These are phyloP conservation scores for Vulpes ferrilata DNA, from an alignment of 2,113 vertebrate species.

Conservation along the genomic window DNA sequence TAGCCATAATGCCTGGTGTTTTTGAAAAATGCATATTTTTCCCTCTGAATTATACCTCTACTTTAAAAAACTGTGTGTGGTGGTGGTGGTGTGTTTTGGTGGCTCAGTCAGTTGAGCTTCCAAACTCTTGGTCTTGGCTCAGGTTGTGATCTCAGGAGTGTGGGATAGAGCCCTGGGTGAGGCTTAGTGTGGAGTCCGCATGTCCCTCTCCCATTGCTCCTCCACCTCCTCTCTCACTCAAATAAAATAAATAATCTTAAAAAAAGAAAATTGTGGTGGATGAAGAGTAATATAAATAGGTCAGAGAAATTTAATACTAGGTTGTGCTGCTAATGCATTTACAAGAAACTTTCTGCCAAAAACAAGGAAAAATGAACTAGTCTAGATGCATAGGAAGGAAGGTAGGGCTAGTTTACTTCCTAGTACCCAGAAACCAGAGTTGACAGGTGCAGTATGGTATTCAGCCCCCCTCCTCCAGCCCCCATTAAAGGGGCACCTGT, in stretches of 20 bases:
- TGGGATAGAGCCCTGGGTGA: not conserved
- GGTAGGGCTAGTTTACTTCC: not conserved
- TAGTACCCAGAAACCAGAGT: not conserved
- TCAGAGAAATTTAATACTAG: not conserved
- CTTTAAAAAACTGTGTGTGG: not conserved
- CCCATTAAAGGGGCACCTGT: not conserved
- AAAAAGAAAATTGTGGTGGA: not conserved
- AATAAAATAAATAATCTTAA: not conserved
- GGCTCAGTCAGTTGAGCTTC: not conserved
- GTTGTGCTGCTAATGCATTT: conserved; percentile 1
- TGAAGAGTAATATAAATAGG: not conserved
- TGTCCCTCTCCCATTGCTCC: not conserved
- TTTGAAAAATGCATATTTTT: not conserved
- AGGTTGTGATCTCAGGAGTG: not conserved
- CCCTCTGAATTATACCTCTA: not conserved
- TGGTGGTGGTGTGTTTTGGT: not conserved
- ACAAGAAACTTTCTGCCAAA: not conserved
- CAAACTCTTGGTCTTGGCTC: not conserved
- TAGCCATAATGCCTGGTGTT: not conserved
- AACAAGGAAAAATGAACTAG: not conserved
- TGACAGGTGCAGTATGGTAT: not conserved
- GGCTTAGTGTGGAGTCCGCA: not conserved
- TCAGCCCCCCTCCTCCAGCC: fast-evolving
- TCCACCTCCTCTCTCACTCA: not conserved
- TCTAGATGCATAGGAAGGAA: not conserved